Evolutionary conservation across 2,113 vertebrate genomes (phyloP), one percentile per base, ranked within the genome.

Genomic region (Acrocephalus kingi): DNA sequence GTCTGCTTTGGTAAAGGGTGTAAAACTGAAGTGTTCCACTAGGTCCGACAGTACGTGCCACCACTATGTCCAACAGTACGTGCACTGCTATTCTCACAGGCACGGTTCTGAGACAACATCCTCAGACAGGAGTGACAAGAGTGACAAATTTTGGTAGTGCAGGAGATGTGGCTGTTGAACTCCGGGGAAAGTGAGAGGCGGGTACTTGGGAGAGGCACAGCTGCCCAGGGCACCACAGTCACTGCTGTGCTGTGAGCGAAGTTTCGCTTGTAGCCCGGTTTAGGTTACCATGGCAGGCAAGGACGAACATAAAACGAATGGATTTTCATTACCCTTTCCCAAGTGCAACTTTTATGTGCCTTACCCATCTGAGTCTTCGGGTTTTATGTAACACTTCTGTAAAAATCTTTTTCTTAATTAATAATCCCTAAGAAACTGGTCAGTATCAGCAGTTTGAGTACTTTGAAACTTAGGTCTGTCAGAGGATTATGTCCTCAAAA

Each of bases 181-280:
- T 61, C n/a, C 13, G 5, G 71, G 62, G 63, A 16, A 58, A 31
- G 41, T 1, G 74, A 9, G 66, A 39, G 27, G 58, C 0, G 31
- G 33, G 41, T 52, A 55, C 39, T 19, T 1, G 9, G 35, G 61
- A 81, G 49, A 72, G 56, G 11, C 48, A 78, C 1, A 15, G 43
- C 83, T 62, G 68, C 77, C 54, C 49, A 17, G 73, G 41, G 24
- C 10, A 9, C 55, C 5, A 3, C 59, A 9, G 51, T 13, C n/a
- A 18, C 48, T 22, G 0, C 28, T 3, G 51, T 0, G 33, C 58
- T 33, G 56, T 58, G 27, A n/a, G 41, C 0, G 0, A 9, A 8
- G 28, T 15, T 59, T 14, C 2, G 3, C 84, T n/a, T 7, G 13
- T 27, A 5, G 7, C 15, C 39, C 28, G 19, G 2, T 67, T 56